phyloP scores from a whole-genome alignment of 2,113 vertebrate species.

The Mus pahari region DNA sequence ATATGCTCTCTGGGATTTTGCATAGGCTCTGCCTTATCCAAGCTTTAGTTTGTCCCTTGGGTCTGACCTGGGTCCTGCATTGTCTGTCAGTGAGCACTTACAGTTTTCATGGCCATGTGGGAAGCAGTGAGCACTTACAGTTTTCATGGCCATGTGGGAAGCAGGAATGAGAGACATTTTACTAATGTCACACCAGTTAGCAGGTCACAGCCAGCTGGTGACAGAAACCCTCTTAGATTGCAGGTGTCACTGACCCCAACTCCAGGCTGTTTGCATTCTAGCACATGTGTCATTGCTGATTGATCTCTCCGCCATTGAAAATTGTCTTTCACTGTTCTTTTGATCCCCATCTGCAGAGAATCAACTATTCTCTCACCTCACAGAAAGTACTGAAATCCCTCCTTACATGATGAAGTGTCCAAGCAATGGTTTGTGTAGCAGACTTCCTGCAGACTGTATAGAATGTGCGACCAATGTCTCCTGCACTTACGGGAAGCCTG shows the following conservation, averaged over 20 bases:
- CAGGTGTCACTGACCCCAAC: not conserved
- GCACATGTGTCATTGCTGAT: not conserved
- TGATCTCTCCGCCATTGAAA: not conserved
- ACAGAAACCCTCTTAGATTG: not conserved
- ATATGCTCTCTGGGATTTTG: not conserved
- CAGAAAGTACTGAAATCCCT: constrained; percentile 85
- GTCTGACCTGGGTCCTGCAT: not conserved
- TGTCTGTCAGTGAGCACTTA: not conserved
- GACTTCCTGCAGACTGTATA: constrained; percentile 92
- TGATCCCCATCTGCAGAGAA: not conserved
- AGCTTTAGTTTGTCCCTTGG: constrained; percentile 4
- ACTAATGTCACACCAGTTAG: not conserved
- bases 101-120: not conserved
- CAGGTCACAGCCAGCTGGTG: not conserved
- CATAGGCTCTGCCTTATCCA: not conserved
- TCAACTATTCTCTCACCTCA: constrained; percentile 65
- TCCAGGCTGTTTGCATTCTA: not conserved
- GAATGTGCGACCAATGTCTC: constrained; percentile 92
- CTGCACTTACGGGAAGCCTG: constrained; percentile 92
- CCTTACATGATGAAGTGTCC: constrained; percentile 90
- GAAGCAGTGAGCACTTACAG: not conserved
- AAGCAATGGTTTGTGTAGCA: constrained; percentile 92
- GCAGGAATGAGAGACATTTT: not conserved
- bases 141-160: not conserved
- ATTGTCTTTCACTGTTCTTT: not conserved